These are phyloP conservation scores for Carollia perspicillata DNA, from an alignment of 2,113 vertebrate species.

Conservation along the genomic window DNA sequence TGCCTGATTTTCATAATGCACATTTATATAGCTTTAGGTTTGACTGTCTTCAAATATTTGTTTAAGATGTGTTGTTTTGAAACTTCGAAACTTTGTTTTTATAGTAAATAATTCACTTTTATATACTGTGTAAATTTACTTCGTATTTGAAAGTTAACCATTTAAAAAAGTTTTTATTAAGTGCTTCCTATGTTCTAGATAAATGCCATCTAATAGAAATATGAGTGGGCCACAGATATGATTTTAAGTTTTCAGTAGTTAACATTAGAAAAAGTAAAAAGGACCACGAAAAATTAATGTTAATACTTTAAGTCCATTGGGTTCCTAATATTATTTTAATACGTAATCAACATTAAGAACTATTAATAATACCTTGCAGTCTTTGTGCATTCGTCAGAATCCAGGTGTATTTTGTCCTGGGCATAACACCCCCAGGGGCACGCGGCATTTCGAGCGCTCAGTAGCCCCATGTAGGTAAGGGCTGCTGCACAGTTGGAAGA, in stretches of 20 bases:
- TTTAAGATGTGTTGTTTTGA: background rate
- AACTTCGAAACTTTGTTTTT: conserved; percentile 21
- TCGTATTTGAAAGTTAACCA: background rate
- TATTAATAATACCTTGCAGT: background rate
- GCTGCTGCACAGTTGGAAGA: background rate
- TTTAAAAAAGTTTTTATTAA: background rate
- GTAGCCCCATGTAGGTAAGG: background rate
- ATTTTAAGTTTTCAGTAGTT: background rate
- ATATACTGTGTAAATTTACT: background rate
- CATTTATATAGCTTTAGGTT: background rate
- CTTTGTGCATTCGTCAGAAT: background rate
- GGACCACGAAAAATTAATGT: background rate
- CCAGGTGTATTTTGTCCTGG: background rate
- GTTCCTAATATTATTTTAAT: background rate
- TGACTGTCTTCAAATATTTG: background rate
- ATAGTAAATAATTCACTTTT: conserved; percentile 16
- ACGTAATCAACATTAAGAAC: background rate
- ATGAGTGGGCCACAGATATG: background rate
- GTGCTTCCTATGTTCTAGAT: background rate
- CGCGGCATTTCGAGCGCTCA: background rate
- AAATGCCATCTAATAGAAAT: background rate
- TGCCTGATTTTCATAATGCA: background rate
- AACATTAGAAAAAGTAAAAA: background rate
- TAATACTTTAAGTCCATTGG: background rate
- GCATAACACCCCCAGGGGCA: background rate